Base-by-base conservation (phyloP, 2,888 invertebrate species). In the Tineola bisselliella region DNA sequence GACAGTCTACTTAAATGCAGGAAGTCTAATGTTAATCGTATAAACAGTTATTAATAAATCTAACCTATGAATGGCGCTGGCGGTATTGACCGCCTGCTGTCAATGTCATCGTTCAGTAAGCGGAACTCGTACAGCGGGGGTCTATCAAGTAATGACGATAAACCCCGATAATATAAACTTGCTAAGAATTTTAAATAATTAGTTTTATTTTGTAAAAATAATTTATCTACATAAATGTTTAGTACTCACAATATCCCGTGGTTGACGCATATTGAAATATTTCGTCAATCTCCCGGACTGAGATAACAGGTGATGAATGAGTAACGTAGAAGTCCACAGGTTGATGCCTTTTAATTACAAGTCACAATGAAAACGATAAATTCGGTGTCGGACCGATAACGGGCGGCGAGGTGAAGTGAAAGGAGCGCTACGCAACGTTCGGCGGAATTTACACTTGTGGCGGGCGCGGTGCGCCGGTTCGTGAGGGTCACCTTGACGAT, bases 201-300 rank as follows among this genome's bases (percentile, higher is more conserved):
- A 25, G 2, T 25, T 43, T 43, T 56, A 8, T 13, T 1, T 33
- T 5, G 33, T 31, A 33, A 58, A 58, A 33, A 3, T 33, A 30
- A n/a, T 15, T 58, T 31, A 15, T 58, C 58, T 58, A 30, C n/a
- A n/a, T 8, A 52, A 52, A 52, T 56, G 3, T 56, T 56, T 19
- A 25, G 56, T 15, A 87, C 87, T 87, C 70, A 87, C 87, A 67
- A 81, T 73, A 74, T 87, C 86, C 77, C 84, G 72, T 65, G 84
- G 79, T 76, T 83, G 86, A 74, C 87, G 86, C 87, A 87, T 87
- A 84, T 87, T 83, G 87, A 84, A 84, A 81, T 70, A 79, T 78
- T 81, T 80, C 79, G 82, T 81, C 84, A 83, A 83, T 75, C 81
- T 75, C 69, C 73, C 70, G 56, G 54, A 82, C 79, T 77, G 81